These are phyloP conservation scores for Myotis myotis DNA, from an alignment of 2,797 vertebrate genomes.

Conservation along the genomic window DNA sequence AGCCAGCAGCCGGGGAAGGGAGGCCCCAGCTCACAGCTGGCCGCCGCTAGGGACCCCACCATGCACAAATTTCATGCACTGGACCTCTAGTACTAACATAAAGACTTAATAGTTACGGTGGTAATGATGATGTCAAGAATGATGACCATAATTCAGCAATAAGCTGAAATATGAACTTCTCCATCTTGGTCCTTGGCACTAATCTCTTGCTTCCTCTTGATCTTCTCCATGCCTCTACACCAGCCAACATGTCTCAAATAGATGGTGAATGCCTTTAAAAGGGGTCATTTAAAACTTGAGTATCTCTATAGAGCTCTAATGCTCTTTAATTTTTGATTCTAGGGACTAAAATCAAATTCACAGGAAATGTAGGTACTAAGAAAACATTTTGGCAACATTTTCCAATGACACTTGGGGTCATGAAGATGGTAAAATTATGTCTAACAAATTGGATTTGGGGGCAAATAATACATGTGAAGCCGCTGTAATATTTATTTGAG, in stretches of 20 bases:
- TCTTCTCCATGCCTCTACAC: background rate
- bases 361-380: background rate
- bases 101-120: background rate
- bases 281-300: background rate
- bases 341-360: background rate
- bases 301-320: background rate
- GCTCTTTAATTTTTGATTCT: slow-evolving; percentile 18
- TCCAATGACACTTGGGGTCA: background rate
- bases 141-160: background rate
- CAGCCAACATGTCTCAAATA: background rate
- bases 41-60: too few species aligned
- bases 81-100: background rate
- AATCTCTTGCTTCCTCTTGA: background rate
- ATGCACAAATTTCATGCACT: too few species aligned
- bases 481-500: background rate
- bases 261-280: background rate
- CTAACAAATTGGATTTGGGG: background rate
- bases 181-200: background rate
- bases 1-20: too few species aligned
- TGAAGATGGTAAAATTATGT: slow-evolving; percentile 25
- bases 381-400: slow-evolving; percentile 20
- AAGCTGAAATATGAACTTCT: background rate
- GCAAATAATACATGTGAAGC: slow-evolving; percentile 9
- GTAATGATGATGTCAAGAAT: background rate
- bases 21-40: too few species aligned